A percentile compares a stretch with the other conserved stretches of the same genome.
Evolutionary conservation across 2,113 vertebrate genomes (phyloP).

Genomic region (Sus scrofa): T2T-Sscrofa CM000829.6:42500501-42501000

Average conservation of each 20-base stretch:
- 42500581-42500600: not conserved
- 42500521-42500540: not conserved
- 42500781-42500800: conserved; percentile 59
- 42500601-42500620: not conserved
- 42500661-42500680: not conserved
- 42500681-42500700: not conserved
- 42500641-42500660: not conserved
- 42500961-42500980: conserved; percentile 67
- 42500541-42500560: not conserved
- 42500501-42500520: conserved; percentile 22
- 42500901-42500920: conserved; percentile 62
- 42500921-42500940: conserved; percentile 68
- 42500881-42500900: conserved; percentile 51
- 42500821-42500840: conserved; percentile 44
- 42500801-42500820: not conserved
- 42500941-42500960: conserved; percentile 67
- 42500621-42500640: not conserved
- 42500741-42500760: conserved; percentile 16
- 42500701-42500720: conserved; percentile 48
- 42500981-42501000: conserved; percentile 75
- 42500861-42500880: conserved; percentile 65
- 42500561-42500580: conserved; percentile 1
- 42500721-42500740: not conserved
- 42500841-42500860: conserved; percentile 47
- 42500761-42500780: conserved; percentile 42